A percentile compares a stretch with the other conserved stretches of the same genome.
phyloP scores from a whole-genome alignment of 2,113 vertebrate species.

The Cavia aperea region DNA sequence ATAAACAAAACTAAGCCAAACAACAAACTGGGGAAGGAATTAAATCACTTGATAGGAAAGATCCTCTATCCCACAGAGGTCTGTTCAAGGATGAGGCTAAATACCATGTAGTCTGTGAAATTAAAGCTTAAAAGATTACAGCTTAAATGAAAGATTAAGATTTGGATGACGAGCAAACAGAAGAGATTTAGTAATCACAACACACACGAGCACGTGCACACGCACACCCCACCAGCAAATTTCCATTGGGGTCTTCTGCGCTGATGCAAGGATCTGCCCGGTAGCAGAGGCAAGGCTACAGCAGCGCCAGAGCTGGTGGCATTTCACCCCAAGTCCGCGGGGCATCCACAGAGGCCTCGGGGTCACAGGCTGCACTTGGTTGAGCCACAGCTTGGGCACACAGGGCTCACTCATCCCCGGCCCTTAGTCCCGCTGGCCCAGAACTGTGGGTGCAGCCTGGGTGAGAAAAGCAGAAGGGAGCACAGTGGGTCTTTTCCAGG shows the following conservation, averaged over 20 bases:
- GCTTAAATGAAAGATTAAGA: constrained; percentile 46
- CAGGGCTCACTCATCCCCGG: rapidly evolving
- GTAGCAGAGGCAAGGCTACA: not conserved
- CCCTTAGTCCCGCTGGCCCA: not conserved
- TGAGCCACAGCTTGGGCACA: not conserved
- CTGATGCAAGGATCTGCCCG: not conserved
- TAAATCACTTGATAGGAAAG: constrained; percentile 13
- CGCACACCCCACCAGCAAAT: not conserved
- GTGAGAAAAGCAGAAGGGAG: not conserved
- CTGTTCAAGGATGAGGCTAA: constrained; percentile 61
- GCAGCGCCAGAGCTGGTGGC: not conserved
- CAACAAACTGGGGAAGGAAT: constrained; percentile 35
- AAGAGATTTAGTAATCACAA: constrained; percentile 38
- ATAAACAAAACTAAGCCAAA: constrained; percentile 1
- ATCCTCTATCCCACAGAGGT: constrained; percentile 35
- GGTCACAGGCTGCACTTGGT: not conserved
- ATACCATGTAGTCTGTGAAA: constrained; percentile 68
- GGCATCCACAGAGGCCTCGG: not conserved
- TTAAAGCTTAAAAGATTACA: constrained; percentile 80
- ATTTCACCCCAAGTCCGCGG: not conserved
- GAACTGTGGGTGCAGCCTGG: not conserved
- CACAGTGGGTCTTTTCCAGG: not conserved
- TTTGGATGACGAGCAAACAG: constrained; percentile 47
- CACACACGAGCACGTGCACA: not conserved
- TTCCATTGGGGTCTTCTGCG: not conserved